A percentile compares a stretch with the other conserved stretches of the same genome.
These are phyloP conservation scores for Enteromius radiatus DNA, from an alignment of 2,797 vertebrate genomes.

Conservation along the genomic window DNA sequence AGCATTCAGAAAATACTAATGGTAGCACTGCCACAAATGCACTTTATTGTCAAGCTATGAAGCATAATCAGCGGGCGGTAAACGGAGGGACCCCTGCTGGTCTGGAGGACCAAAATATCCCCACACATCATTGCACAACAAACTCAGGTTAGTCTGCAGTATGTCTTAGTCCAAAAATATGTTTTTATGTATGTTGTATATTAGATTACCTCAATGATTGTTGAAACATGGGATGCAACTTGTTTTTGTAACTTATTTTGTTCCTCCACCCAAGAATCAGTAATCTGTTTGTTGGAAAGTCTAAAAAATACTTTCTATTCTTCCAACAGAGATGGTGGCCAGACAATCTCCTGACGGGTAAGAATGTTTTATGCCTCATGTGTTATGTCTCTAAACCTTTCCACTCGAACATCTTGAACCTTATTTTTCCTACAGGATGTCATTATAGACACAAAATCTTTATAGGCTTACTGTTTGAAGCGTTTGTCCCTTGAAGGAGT, in stretches of 20 bases:
- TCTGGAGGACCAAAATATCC: slow-evolving; percentile 50
- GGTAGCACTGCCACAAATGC: slow-evolving; percentile 37
- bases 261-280: neutral
- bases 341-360: slow-evolving; percentile 63
- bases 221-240: neutral
- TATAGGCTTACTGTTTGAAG: neutral
- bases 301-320: slow-evolving; percentile 1
- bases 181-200: neutral
- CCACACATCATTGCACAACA: neutral
- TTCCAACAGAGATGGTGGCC: slow-evolving; percentile 52
- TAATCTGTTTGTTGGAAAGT: neutral
- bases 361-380: slow-evolving; percentile 24
- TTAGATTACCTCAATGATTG: neutral
- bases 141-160: slow-evolving; percentile 38
- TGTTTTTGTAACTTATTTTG: neutral
- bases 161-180: neutral
- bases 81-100: slow-evolving; percentile 54
- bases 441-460: neutral
- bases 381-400: neutral
- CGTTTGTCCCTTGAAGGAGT: neutral
- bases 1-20: slow-evolving; percentile 40
- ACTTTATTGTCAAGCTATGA: slow-evolving; percentile 56
- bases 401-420: neutral
- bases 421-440: neutral
- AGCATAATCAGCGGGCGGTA: slow-evolving; percentile 11